Evolutionary conservation across 2,113 vertebrate genomes (phyloP), one percentile per base, ranked within the genome.

Genomic region (Spea multiplicata): DNA sequence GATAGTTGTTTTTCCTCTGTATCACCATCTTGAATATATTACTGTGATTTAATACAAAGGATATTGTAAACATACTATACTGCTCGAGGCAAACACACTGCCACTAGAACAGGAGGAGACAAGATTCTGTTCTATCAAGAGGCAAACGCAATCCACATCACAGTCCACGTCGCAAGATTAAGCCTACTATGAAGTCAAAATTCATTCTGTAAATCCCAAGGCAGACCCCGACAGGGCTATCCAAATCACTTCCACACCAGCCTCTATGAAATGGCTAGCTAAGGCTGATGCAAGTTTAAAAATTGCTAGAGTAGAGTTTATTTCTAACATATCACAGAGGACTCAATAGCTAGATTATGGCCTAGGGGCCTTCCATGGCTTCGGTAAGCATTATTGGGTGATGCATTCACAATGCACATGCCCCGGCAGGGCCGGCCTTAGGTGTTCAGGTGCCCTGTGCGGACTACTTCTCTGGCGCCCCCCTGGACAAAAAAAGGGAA

Each of bases 21-120:
- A 88, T 87, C 82, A 79, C 66, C 86, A 86, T 88, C 87, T 91
- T 92, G 90, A 90, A 92, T 87, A 76, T 84, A 87, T 90, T 90
- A 91, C 52, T 13, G 8, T 14, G 10, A 6, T 78, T 83, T 52
- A 75, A 84, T 87, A 84, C 3, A 12, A 83, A 84, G 74, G 83
- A 86, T 85, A 88, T 45, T 81, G 87, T 88, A 82, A 86, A 84
- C 84, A 87, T 87, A 83, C 84, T 86, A 17, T 73, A 76, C 13
- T 82, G 46, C 8, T 44, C 71, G 76, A 77, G 76, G 66, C 49
- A 80, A 80, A 65, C 61, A 82, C 10, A 62, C n/a, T 66, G 9
- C 48, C 78, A 57, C 73, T 66, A 87, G 73, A 44, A 49, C 1
- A 74, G 82, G 75, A 76, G 44, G 75, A 83, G 76, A 72, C 84